Conservation (phyloP, 1,140 invertebrate species). For the Mesaphorura yosii region DNA sequence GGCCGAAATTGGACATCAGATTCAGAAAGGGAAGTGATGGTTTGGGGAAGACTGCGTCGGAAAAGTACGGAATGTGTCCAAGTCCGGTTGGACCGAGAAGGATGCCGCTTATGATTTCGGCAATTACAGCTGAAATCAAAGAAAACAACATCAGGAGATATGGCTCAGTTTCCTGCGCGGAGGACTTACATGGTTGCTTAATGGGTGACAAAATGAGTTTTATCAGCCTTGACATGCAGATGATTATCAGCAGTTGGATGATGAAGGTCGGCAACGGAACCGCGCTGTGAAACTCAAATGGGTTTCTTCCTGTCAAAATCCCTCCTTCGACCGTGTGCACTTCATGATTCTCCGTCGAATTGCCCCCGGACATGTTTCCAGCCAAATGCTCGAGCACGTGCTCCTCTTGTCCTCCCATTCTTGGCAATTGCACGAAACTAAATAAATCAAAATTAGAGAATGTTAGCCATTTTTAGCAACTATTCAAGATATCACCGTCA, state of each 20-base stretch:
- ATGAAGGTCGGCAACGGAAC: constrained; percentile 18
- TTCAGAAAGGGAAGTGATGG: constrained; percentile 21
- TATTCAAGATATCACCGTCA: no score
- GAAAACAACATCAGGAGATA: not conserved
- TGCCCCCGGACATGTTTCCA: no score
- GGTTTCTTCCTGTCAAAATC: constrained; percentile 18
- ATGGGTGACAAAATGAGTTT: constrained; percentile 19
- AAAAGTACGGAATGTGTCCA: constrained; percentile 24
- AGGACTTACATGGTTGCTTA: constrained; percentile 10
- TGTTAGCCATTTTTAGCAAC: no score
- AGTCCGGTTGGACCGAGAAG: constrained; percentile 18
- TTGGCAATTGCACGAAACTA: no score
- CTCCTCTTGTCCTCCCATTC: no score
- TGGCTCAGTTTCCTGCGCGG: not conserved
- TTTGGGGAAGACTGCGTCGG: constrained; percentile 22
- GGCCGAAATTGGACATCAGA: constrained; percentile 26
- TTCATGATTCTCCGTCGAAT: no score
- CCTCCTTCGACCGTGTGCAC: constrained; percentile 12
- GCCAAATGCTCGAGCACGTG: no score
- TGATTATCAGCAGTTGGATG: constrained; percentile 18
- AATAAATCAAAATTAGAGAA: no score
- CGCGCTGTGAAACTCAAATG: constrained; percentile 1
- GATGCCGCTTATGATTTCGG: constrained; percentile 22
- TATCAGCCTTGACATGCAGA: constrained; percentile 19
- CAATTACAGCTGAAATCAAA: constrained; percentile 12